Evolutionary conservation across 2,888 invertebrate species (phyloP).

Genomic region (Lasioglossum calceatum): DNA sequence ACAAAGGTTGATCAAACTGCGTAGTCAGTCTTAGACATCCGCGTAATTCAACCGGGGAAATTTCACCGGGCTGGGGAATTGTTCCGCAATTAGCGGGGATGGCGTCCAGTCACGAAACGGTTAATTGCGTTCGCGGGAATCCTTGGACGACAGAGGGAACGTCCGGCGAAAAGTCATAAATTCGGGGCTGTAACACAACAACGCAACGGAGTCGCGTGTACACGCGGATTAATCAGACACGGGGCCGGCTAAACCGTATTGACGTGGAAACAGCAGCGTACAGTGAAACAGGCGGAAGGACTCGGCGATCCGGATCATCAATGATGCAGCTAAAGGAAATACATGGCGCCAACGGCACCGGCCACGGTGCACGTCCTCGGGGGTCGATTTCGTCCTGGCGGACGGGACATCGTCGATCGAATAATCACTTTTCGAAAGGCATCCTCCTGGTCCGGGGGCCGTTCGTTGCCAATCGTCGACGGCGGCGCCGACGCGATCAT

Average conservation of each 20-base stretch:
- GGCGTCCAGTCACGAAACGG: neutral
- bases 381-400: slow-evolving; percentile 80
- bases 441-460: slow-evolving; percentile 47
- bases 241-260: slow-evolving; percentile 42
- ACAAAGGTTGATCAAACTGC: neutral
- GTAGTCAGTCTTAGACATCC: neutral
- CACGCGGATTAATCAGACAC: slow-evolving; percentile 48
- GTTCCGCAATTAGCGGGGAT: neutral
- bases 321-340: slow-evolving; percentile 82
- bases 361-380: slow-evolving; percentile 75
- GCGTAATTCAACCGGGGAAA: neutral
- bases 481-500: slow-evolving; percentile 69
- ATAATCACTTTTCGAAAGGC: slow-evolving; percentile 81
- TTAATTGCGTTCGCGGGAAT: slow-evolving; percentile 17
- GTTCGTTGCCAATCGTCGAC: slow-evolving; percentile 73
- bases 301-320: slow-evolving; percentile 72
- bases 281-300: slow-evolving; percentile 42
- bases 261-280: slow-evolving; percentile 36
- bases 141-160: slow-evolving; percentile 8
- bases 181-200: neutral
- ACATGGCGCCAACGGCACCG: slow-evolving; percentile 70
- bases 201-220: slow-evolving; percentile 34
- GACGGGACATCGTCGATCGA: slow-evolving; percentile 77
- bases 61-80: neutral
- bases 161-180: slow-evolving; percentile 25